These are phyloP conservation scores for Brachymystax lenok DNA, from an alignment of 2,797 vertebrate genomes.

Conservation along the genomic window DNA sequence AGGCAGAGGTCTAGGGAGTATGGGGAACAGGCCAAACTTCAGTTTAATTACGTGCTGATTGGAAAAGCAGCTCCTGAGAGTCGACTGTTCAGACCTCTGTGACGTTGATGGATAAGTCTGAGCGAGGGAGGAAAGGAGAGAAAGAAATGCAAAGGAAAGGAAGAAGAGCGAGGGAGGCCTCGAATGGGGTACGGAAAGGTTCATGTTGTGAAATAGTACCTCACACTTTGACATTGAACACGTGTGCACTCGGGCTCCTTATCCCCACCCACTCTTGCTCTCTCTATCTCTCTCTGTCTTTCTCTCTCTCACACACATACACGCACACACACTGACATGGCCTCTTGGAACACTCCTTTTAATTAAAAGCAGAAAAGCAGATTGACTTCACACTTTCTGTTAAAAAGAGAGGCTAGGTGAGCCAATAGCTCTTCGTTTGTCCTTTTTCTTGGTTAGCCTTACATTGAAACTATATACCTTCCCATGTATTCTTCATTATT, in stretches of 20 bases:
- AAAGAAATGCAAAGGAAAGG: slow-evolving; percentile 1
- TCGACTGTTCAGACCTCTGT: slow-evolving; percentile 55
- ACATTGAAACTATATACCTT: background rate
- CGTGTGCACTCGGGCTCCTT: no score
- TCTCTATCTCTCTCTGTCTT: no score
- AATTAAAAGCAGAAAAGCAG: background rate
- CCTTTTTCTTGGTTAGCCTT: background rate
- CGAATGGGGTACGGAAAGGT: background rate
- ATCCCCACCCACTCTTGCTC: no score
- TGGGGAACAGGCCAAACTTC: slow-evolving; percentile 66
- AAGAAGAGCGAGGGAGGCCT: background rate
- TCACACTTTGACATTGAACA: background rate
- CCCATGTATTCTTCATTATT: background rate
- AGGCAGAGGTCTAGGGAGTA: slow-evolving; percentile 37
- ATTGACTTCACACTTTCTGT: background rate
- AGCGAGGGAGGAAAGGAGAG: slow-evolving; percentile 4
- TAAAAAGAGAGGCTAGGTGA: background rate
- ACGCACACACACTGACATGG: no score
- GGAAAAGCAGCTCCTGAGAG: slow-evolving; percentile 71
- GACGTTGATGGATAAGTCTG: slow-evolving; percentile 69
- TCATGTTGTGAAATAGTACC: slow-evolving; percentile 2
- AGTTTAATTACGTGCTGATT: slow-evolving; percentile 73
- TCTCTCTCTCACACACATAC: background rate
- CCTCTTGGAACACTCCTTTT: background rate
- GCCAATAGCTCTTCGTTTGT: background rate